Conservation (phyloP, 1,140 invertebrate species). For the Euglossa dilemma region DNA sequence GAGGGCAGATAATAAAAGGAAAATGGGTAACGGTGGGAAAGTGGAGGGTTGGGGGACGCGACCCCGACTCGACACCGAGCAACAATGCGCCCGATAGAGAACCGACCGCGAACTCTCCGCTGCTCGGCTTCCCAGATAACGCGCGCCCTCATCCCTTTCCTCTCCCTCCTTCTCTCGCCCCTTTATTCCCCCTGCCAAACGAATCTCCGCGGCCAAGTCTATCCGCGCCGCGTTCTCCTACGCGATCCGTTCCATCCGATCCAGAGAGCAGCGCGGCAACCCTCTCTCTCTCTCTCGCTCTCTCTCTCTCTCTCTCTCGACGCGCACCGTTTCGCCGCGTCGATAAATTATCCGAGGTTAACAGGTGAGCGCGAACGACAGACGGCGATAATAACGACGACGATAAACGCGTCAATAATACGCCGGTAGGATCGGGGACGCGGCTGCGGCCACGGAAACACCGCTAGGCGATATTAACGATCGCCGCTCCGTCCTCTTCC, state of each 20-base stretch:
- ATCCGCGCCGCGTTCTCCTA: no score
- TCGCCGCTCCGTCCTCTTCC: not conserved
- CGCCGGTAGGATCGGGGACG: slow-evolving; percentile 34
- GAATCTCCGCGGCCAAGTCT: no score
- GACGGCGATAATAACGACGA: slow-evolving; percentile 61
- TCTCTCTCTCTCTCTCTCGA: slow-evolving; percentile 7
- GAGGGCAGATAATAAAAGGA: slow-evolving; percentile 79
- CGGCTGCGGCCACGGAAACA: not conserved
- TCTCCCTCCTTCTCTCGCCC: not conserved
- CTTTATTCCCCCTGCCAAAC: no score
- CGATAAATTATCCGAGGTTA: slow-evolving; percentile 73
- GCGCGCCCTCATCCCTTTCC: slow-evolving; percentile 23
- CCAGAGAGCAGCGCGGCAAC: no score
- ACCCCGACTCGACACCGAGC: slow-evolving; percentile 67
- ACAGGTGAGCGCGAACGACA: slow-evolving; percentile 64
- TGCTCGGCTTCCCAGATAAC: slow-evolving; percentile 76
- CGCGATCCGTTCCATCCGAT: no score
- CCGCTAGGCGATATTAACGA: slow-evolving; percentile 38
- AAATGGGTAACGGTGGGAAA: slow-evolving; percentile 76
- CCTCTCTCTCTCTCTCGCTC: not conserved
- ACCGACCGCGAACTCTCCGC: slow-evolving; percentile 10
- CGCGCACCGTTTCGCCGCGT: slow-evolving; percentile 48
- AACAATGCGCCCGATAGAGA: slow-evolving; percentile 76
- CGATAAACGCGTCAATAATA: slow-evolving; percentile 68
- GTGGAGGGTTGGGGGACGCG: slow-evolving; percentile 72